Evolutionary conservation across 1,140 invertebrate genomes (phyloP).

Genomic region (Globodera rostochiensis): DNA sequence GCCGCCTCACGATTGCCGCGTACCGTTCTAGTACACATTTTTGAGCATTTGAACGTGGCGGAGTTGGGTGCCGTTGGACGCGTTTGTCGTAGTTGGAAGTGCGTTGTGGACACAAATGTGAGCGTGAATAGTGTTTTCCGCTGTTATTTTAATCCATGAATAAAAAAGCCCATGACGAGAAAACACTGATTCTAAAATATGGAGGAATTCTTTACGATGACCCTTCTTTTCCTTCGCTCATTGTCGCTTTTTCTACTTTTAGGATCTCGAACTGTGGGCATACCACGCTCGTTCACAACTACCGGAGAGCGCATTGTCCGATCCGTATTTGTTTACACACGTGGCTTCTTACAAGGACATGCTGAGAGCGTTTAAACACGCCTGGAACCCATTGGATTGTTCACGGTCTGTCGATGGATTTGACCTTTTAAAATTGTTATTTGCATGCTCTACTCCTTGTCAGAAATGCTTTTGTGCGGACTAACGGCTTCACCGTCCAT

Average conservation of each 20-base stretch:
- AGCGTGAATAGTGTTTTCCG: neutral
- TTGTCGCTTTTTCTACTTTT: neutral
- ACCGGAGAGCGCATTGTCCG: slow-evolving; percentile 81
- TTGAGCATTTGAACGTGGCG: slow-evolving; percentile 84
- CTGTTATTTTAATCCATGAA: too few relatives aligned
- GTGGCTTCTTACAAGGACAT: slow-evolving; percentile 90
- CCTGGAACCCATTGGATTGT: slow-evolving; percentile 92
- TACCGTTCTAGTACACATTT: slow-evolving; percentile 86
- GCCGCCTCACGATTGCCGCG: slow-evolving; percentile 70
- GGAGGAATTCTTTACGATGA: neutral
- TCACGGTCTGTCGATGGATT: slow-evolving; percentile 45
- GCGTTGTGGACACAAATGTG: slow-evolving; percentile 73
- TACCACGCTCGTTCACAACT: slow-evolving; percentile 84
- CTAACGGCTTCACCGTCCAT: slow-evolving; percentile 94
- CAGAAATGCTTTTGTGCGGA: slow-evolving; percentile 92
- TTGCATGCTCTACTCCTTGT: neutral
- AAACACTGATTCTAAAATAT: neutral
- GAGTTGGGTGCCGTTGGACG: slow-evolving; percentile 85
- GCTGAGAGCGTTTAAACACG: slow-evolving; percentile 87
- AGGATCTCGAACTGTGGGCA: slow-evolving; percentile 90
- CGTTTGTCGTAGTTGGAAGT: slow-evolving; percentile 91
- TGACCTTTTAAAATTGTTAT: neutral
- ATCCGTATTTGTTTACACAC: slow-evolving; percentile 85
- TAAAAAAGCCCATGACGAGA: too few relatives aligned
- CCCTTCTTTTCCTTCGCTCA: neutral